A percentile compares a stretch with the other conserved stretches of the same genome.
Conservation (phyloP, 2,888 invertebrate species). For the Desoria tigrina region DNA sequence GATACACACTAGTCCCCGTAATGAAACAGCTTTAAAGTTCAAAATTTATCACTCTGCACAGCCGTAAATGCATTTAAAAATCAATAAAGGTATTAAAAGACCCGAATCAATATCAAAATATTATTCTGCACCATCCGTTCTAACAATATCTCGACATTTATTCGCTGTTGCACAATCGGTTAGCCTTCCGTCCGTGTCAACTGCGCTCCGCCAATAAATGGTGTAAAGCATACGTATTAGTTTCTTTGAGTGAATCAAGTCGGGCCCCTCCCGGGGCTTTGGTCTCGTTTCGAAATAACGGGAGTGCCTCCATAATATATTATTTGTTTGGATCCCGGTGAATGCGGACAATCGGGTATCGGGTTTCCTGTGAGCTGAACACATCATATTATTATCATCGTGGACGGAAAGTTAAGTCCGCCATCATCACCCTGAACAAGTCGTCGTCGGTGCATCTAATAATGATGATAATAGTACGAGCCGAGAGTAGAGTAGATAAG, state of each 20-base stretch:
- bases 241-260: background rate
- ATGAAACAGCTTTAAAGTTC: too few species aligned
- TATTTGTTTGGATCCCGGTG: background rate
- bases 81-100: too few species aligned
- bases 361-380: background rate
- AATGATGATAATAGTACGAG: conserved; percentile 14
- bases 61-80: too few species aligned
- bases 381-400: too few species aligned
- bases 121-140: too few species aligned
- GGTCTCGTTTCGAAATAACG: background rate
- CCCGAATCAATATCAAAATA: too few species aligned
- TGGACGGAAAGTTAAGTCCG: background rate
- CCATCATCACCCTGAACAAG: background rate
- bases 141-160: too few species aligned
- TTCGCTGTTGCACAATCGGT: background rate
- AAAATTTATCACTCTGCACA: too few species aligned
- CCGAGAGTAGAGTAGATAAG: background rate
- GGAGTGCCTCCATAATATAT: background rate
- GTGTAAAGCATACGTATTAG: conserved; percentile 7
- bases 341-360: background rate
- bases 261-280: background rate
- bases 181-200: background rate
- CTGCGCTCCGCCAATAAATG: background rate
- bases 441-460: conserved; percentile 22
- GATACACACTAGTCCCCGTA: too few species aligned